Percentiles rank a stretch among this genome's conserved stretches.
Evolutionary conservation across 2,888 invertebrate species (phyloP).

Genomic region (Meta bourneti): DNA sequence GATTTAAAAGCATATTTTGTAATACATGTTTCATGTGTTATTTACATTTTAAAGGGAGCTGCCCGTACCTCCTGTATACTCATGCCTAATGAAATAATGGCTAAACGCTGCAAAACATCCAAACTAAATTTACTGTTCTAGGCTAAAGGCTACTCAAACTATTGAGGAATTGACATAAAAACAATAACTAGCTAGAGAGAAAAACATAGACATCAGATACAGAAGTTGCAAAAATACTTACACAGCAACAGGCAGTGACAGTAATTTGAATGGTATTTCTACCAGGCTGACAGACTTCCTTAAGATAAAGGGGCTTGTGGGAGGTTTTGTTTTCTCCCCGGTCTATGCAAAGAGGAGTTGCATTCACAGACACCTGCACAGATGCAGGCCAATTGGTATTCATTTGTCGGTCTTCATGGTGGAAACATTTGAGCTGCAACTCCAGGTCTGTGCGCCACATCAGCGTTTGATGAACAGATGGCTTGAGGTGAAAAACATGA

Average conservation of each 20-base stretch:
- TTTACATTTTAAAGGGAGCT: too few relatives aligned
- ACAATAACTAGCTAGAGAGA: too few relatives aligned
- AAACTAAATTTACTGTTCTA: too few relatives aligned
- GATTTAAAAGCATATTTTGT: too few relatives aligned
- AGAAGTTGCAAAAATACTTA: conserved; percentile 84
- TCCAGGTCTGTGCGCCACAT: conserved; percentile 98
- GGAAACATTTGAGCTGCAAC: conserved; percentile 97
- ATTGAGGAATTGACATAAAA: too few relatives aligned
- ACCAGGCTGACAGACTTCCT: conserved; percentile 97
- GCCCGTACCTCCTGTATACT: too few relatives aligned
- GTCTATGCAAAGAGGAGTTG: conserved; percentile 94
- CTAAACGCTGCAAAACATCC: too few relatives aligned
- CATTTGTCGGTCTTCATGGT: conserved; percentile 97
- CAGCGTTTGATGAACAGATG: conserved; percentile 95
- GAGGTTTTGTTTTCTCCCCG: conserved; percentile 96
- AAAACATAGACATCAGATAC: too few relatives aligned
- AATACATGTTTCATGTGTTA: too few relatives aligned
- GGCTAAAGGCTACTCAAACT: too few relatives aligned
- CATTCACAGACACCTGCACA: conserved; percentile 96
- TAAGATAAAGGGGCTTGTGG: conserved; percentile 97
- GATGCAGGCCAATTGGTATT: conserved; percentile 98
- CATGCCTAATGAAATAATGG: too few relatives aligned
- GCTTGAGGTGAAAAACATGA: conserved; percentile 97
- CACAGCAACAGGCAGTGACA: conserved; percentile 98
- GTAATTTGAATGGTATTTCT: conserved; percentile 98